Percentiles rank a stretch among this genome's conserved stretches.
Conservation (phyloP, 2,113 vertebrate species). For the Symphodus melops region DNA sequence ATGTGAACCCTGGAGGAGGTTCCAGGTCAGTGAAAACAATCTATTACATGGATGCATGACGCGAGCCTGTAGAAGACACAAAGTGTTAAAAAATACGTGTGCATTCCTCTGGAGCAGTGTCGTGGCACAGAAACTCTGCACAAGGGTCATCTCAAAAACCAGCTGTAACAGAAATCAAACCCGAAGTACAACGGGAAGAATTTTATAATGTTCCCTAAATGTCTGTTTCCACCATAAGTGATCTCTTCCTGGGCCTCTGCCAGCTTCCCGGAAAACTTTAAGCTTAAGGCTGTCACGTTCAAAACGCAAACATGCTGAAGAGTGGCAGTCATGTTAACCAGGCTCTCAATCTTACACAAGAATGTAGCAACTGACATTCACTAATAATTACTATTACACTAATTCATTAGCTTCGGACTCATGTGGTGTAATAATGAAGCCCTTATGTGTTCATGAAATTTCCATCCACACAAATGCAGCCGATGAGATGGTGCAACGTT, state of each 20-base stretch:
- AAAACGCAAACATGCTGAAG: no score
- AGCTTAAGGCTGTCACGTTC: no score
- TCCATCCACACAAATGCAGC: no score
- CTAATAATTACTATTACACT: no score
- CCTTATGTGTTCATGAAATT: no score
- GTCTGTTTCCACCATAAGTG: slow-evolving; percentile 1
- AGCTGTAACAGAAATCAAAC: slow-evolving; percentile 29
- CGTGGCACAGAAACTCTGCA: slow-evolving; percentile 43
- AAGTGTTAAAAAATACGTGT: slow-evolving; percentile 33
- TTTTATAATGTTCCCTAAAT: slow-evolving; percentile 15
- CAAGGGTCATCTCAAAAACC: slow-evolving; percentile 39
- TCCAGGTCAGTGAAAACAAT: slow-evolving; percentile 65
- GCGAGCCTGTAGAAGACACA: slow-evolving; percentile 44
- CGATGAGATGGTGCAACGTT: no score
- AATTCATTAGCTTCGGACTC: no score
- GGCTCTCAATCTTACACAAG: no score
- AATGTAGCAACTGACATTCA: no score
- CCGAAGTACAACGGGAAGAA: slow-evolving; percentile 19
- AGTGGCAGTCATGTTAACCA: no score
- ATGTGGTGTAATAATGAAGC: no score
- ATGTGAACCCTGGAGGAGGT: slow-evolving; percentile 64
- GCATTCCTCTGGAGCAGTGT: slow-evolving; percentile 55
- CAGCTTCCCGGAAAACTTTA: neutral
- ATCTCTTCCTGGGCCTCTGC: slow-evolving; percentile 1
- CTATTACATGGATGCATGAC: slow-evolving; percentile 56